Conservation (phyloP, 2,113 vertebrate genomes). For the Shinisaurus crocodilurus region DNA sequence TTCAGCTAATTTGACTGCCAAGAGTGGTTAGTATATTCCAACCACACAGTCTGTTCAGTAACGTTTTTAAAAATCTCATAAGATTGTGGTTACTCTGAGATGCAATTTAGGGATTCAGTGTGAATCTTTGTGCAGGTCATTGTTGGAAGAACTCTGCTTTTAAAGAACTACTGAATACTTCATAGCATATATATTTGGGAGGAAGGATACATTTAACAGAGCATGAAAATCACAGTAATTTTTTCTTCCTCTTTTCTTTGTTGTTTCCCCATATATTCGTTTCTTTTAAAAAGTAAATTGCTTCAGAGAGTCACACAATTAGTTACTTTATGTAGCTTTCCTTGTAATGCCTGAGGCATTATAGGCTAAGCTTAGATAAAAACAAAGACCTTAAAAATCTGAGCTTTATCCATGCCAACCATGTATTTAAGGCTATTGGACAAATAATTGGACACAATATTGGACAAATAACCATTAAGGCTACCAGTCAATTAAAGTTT, state of each 20-base stretch:
- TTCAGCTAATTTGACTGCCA: slow-evolving; percentile 46
- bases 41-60: slow-evolving; percentile 13
- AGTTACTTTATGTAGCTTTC: not conserved
- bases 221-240: not conserved
- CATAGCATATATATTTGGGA: not conserved
- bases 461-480: not conserved
- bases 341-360: not conserved
- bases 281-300: not conserved
- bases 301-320: not conserved
- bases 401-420: not conserved
- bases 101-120: not conserved
- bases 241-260: not conserved
- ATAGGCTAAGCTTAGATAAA: not conserved
- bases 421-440: not conserved
- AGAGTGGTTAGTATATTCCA: slow-evolving; percentile 6
- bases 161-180: not conserved
- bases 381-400: not conserved
- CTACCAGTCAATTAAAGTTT: not conserved
- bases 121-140: not conserved
- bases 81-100: not conserved
- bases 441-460: not conserved
- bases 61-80: not conserved
- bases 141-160: not conserved
- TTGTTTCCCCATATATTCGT: not conserved
- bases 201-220: not conserved